Percentiles rank a stretch among this genome's conserved stretches.
These are phyloP conservation scores for Pocillopora damicornis DNA, from an alignment of 64 coral and sea anemone genomes.

Conservation along the genomic window DNA sequence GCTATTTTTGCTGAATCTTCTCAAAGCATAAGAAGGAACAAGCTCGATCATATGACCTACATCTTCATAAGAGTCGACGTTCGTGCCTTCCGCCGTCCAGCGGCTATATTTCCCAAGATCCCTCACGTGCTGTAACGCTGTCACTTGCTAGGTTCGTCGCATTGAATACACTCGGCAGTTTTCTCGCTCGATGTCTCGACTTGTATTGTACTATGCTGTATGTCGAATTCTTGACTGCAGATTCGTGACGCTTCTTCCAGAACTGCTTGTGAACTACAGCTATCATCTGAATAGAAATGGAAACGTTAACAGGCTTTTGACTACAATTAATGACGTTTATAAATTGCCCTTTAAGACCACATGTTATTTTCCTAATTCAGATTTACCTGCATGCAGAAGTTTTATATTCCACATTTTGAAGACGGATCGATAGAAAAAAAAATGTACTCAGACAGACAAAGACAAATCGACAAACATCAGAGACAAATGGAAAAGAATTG, in stretches of 20 bases:
- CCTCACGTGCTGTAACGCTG: background rate
- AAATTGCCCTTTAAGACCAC: background rate
- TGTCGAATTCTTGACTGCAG: slow-evolving; percentile 60
- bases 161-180: slow-evolving; percentile 43
- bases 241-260: slow-evolving; percentile 56
- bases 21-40: too few relatives aligned
- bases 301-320: background rate
- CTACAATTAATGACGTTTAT: background rate
- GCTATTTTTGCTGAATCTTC: too few relatives aligned
- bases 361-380: too few relatives aligned
- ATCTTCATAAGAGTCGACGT: background rate
- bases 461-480: too few relatives aligned
- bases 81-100: background rate
- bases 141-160: slow-evolving; percentile 39
- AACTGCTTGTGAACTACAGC: slow-evolving; percentile 31
- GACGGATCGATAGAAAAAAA: too few relatives aligned
- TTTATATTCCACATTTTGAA: too few relatives aligned
- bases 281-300: slow-evolving; percentile 22
- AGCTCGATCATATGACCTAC: background rate
- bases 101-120: background rate
- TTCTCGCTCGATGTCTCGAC: slow-evolving; percentile 52
- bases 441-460: too few relatives aligned
- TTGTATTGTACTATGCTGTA: slow-evolving; percentile 67
- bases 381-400: too few relatives aligned
- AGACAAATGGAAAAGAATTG: too few relatives aligned